These are phyloP conservation scores for Nycticryphes semicollaris DNA, from an alignment of 2,113 vertebrate genomes.

Conservation along the genomic window DNA sequence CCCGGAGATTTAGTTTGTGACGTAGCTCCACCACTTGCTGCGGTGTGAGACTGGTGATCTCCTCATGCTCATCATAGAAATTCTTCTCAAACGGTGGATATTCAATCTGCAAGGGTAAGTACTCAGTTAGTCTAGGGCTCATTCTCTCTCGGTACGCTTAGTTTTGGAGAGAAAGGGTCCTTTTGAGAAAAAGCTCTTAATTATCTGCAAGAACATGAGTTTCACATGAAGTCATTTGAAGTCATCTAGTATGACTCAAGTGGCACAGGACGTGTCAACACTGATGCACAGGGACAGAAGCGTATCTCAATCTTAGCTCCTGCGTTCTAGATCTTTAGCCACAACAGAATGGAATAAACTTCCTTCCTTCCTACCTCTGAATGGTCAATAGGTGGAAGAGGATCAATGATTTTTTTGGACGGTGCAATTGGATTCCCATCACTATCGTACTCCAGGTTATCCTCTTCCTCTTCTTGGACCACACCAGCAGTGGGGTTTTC, in stretches of 20 bases:
- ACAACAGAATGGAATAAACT: background rate
- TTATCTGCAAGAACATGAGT: background rate
- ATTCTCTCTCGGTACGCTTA: conserved; percentile 14
- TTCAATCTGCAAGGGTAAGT: conserved; percentile 85
- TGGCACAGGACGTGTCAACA: background rate
- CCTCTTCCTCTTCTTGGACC: conserved; percentile 93
- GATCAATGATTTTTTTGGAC: conserved; percentile 91
- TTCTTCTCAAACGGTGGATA: conserved; percentile 97
- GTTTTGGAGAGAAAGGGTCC: background rate
- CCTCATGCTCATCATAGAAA: conserved; percentile 95
- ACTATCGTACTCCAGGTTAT: conserved; percentile 97
- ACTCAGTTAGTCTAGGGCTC: conserved; percentile 57
- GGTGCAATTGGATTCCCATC: conserved; percentile 95
- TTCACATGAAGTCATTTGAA: background rate
- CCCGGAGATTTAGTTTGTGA: conserved; percentile 93
- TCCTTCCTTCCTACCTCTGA: conserved; percentile 83
- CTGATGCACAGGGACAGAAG: background rate
- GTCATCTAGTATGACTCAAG: background rate
- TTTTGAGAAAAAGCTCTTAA: background rate
- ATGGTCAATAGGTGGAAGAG: conserved; percentile 95
- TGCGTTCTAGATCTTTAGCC: background rate
- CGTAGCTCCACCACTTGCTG: conserved; percentile 88
- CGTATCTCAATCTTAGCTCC: background rate
- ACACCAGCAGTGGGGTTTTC: conserved; percentile 98
- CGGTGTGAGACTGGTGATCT: conserved; percentile 86